These are phyloP conservation scores for Cyclargus thomasi DNA, from an alignment of 1,140 invertebrate genomes.

Conservation along the genomic window DNA sequence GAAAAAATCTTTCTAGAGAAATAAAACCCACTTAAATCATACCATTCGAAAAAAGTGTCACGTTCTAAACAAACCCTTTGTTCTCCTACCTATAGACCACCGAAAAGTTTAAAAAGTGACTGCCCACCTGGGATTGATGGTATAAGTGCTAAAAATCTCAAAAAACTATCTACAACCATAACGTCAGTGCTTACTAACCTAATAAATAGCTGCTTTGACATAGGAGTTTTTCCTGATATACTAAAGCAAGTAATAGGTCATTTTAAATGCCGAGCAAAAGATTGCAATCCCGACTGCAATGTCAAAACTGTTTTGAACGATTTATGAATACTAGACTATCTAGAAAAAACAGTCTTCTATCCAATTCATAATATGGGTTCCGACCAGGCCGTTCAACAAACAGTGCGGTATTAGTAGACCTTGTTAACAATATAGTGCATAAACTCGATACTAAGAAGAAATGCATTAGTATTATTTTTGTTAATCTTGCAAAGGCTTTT, in stretches of 20 bases:
- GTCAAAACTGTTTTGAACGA: slow-evolving; percentile 4
- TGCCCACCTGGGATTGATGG: not conserved
- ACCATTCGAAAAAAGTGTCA: not conserved
- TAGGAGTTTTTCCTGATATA: not conserved
- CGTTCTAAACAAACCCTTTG: not conserved
- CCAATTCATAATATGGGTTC: not conserved
- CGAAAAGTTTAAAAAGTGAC: not conserved
- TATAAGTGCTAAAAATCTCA: not conserved
- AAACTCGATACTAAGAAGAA: not conserved
- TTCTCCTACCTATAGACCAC: not conserved
- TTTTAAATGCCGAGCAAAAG: not conserved
- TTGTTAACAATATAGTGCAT: not conserved
- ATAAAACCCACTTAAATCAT: not conserved
- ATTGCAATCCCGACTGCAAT: not conserved
- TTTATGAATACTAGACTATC: not conserved
- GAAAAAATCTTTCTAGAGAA: slow-evolving; percentile 5
- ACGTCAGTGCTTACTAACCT: not conserved
- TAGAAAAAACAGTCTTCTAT: not conserved
- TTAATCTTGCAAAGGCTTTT: not conserved
- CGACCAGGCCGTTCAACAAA: not conserved
- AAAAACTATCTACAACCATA: not conserved
- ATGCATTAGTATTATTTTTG: not conserved
- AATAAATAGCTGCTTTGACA: not conserved
- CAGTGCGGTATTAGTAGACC: not conserved
- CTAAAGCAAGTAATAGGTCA: not conserved